Base-by-base conservation (phyloP, 64 coral and sea anemone genomes). In the Stylophora pistillata region DNA sequence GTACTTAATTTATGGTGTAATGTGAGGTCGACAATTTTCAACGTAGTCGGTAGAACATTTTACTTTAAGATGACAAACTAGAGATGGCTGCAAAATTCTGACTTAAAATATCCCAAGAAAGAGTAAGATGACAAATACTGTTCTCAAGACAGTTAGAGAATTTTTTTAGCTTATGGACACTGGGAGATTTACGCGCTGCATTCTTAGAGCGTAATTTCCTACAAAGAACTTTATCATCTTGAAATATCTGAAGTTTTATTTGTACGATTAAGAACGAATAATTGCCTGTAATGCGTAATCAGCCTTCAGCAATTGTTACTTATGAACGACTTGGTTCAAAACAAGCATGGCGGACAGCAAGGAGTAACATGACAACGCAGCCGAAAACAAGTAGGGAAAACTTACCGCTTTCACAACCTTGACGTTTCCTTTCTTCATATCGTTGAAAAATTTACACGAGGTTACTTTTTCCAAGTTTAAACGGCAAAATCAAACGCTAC, bases 371-470 rank as follows among this genome's bases (percentile, higher is more conserved):
- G 21, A 68, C 64, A n/a, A 68, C 13, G 23, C 20, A 33, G 3
- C 79, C 31, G 0, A 14, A 47, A 26, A 26, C 52, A 9, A 82
- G 21, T n/a, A 33, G 12, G 9, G 23, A 52, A 62, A 62, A 85
- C 89, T 47, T 37, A 85, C 89, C 89, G 70, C 31, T 26, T 91
- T 91, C 74, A 56, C 30, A 11, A 28, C 74, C 71, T 91, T 91
- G 21, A 82, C 21, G 65, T 37, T 77, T 32, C 70, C 71, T 62
- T 91, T 91, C 82, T 91, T 91, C 89, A 91, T 91, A 74, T 52
- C 56, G 34, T 82, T 60, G 32, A 0, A 41, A 59, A 63, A 37
- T n/a, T 16, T 41, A 82, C 4, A 10, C 29, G 13, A 7, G 20
- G 11, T 33, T 20, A 13, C 30, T 64, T 65, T 82, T 53, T 63